Evolutionary conservation across 2,113 vertebrate species (phyloP).

Genomic region (Elgaria multicarinata): DNA sequence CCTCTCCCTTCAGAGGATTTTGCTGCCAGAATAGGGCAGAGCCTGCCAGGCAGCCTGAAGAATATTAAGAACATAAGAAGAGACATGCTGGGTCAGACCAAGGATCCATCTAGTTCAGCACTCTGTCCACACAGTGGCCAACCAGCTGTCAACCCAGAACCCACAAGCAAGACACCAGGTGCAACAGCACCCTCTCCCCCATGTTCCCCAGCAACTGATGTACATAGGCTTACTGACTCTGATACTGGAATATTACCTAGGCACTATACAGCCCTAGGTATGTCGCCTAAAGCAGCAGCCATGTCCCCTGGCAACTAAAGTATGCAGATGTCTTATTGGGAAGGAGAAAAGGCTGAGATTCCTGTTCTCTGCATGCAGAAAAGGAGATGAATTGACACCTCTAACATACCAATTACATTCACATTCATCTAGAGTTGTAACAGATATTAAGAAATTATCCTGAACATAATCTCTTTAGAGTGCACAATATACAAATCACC

Average conservation of each 20-base stretch:
- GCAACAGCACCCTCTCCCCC: no score
- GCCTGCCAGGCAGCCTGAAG: not conserved
- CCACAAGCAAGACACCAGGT: no score
- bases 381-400: not conserved
- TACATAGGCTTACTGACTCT: no score
- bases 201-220: no score
- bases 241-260: not conserved
- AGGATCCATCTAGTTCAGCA: no score
- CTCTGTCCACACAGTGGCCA: no score
- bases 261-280: not conserved
- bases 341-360: not conserved
- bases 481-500: not conserved
- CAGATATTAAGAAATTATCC: not conserved
- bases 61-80: no score
- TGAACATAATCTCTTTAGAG: not conserved
- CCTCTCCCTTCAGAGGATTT: not conserved
- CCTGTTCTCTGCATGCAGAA: not conserved
- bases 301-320: not conserved
- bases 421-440: not conserved
- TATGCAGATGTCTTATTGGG: not conserved
- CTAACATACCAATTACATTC: not conserved
- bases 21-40: not conserved
- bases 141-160: no score
- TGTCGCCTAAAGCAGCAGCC: not conserved
- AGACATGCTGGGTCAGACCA: no score